Base-by-base conservation (phyloP, 2,888 invertebrate genomes). In the Ectobius pallidus region DNA sequence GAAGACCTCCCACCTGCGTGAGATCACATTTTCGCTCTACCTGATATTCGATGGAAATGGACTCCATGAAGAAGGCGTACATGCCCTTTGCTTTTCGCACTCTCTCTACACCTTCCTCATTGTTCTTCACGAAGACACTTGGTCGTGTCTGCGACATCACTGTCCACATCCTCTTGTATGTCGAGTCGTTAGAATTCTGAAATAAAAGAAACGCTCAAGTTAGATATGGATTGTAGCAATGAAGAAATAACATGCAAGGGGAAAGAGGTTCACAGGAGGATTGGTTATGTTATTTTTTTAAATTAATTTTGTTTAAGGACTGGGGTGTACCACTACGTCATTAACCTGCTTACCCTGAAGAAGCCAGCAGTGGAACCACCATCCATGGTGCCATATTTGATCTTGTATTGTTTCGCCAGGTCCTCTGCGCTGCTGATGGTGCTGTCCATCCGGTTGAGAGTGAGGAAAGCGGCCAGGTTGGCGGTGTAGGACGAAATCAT, bases 21-120 rank as follows among this genome's bases (percentile, higher is more conserved):
- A 97, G 86, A 63, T 94, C 91, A 80, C 97, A 97, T 79, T 94
- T 88, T 75, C 93, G 87, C 82, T 95, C 93, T 76, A 93, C 88
- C 78, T 92, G 92, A 83, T 97, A 99, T 83, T 99, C 98, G 76
- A 99, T 92, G 1, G 93, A 92, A 0, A 96, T 93, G 6, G 96
- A 97, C 85, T 99, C 99, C 95, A 98, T 97, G 61, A 99, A 86
- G 82, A 93, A 99, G 2, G 99, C 99, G 82, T 96, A 99, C 70
- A 87, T 87, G 69, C 92, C 88, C 81, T 93, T 93, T 52, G 89
- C 90, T 82, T 90, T 91, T 69, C 89, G 79, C 0, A 97, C 97
- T 74, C 94, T 87, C 16, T 95, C 92, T 0, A 96, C 91, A 0
- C 97, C 98, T 79, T 95, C 94, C 58, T 90, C 89, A 81, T 96